A percentile compares a stretch with the other conserved stretches of the same genome.
Evolutionary conservation across 2,797 vertebrate genomes (phyloP).

Genomic region (Enteromius unitaeniatus): DNA sequence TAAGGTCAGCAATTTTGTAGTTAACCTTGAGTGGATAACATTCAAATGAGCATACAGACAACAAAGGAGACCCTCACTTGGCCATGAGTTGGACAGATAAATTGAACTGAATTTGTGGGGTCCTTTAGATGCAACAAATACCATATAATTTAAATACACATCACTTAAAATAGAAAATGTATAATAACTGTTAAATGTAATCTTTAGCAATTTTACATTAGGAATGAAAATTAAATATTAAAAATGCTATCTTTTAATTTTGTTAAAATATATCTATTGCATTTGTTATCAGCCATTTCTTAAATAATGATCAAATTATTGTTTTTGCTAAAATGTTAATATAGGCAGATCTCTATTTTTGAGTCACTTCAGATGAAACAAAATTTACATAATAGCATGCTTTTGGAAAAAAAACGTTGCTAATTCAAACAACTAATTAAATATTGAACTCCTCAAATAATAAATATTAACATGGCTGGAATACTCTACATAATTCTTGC

Average conservation of each 20-base stretch:
- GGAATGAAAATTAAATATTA: not conserved
- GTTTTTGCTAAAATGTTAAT: not conserved
- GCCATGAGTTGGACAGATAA: not conserved
- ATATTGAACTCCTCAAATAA: no score
- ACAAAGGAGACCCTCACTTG: not conserved
- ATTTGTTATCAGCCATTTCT: not conserved
- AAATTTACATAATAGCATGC: not conserved
- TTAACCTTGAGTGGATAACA: slow-evolving; percentile 12
- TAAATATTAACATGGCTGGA: no score
- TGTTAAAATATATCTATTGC: not conserved
- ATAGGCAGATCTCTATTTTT: not conserved
- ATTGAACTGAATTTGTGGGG: not conserved
- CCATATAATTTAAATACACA: not conserved
- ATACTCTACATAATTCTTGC: no score
- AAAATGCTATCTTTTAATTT: not conserved
- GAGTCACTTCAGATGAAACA: not conserved
- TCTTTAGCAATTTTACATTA: not conserved
- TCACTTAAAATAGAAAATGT: not conserved
- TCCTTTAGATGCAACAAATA: not conserved
- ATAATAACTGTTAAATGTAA: not conserved
- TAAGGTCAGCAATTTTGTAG: slow-evolving; percentile 4
- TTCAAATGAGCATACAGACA: slow-evolving; percentile 17
- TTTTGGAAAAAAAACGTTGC: not conserved
- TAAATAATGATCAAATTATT: not conserved
- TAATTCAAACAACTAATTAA: not conserved